Evolutionary conservation across 2,888 invertebrate species (phyloP).

Genomic region (Mesoligia furuncula): DNA sequence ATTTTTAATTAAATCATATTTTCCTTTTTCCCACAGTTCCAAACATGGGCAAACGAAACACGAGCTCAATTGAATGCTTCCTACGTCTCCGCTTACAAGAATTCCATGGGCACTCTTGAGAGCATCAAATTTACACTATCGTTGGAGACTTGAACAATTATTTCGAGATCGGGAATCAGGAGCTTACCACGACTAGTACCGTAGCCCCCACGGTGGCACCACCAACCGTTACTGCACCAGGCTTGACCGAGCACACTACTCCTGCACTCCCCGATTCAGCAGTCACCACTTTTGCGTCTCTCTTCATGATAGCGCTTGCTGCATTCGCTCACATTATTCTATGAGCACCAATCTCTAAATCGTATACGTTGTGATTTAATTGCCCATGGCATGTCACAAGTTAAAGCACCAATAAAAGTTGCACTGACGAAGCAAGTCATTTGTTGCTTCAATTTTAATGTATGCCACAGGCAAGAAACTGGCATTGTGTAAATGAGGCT

Average conservation of each 20-base stretch:
- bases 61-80: conserved; percentile 66
- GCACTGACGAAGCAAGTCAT: not conserved
- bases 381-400: not conserved
- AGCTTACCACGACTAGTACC: conserved; percentile 5
- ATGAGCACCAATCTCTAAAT: conserved; percentile 58
- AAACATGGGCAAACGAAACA: conserved; percentile 75
- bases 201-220: conserved; percentile 41
- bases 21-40: conserved; percentile 74
- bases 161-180: conserved; percentile 69
- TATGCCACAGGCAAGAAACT: not conserved
- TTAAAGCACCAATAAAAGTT: not conserved
- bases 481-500: not conserved
- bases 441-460: not conserved
- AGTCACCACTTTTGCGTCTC: conserved; percentile 72
- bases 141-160: conserved; percentile 74
- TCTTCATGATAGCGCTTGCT: conserved; percentile 70
- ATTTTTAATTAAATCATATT: not conserved
- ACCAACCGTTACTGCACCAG: conserved; percentile 27
- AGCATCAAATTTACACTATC: conserved; percentile 74
- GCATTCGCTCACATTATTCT: conserved; percentile 71
- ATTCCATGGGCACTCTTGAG: conserved; percentile 67
- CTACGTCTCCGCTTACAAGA: conserved; percentile 66
- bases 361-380: not conserved
- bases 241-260: conserved; percentile 71
- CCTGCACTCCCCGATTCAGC: conserved; percentile 78